These are phyloP conservation scores for Druon quercuslanigerum DNA, from an alignment of 1,140 invertebrate species.

Conservation along the genomic window DNA sequence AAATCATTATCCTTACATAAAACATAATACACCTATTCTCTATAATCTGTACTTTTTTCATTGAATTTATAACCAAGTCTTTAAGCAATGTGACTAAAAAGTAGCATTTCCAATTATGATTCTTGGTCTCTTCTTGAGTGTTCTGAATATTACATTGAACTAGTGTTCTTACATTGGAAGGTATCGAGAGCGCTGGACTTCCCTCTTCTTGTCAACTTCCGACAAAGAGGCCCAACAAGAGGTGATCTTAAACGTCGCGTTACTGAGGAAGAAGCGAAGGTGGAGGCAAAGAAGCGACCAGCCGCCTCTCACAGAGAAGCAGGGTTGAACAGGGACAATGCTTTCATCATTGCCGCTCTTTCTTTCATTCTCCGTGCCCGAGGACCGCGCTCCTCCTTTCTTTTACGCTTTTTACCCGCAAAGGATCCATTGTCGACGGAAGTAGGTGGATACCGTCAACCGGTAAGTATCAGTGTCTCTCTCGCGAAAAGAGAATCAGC, in stretches of 20 bases:
- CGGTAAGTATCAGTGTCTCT: constrained; percentile 66
- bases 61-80: no score
- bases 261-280: constrained; percentile 36
- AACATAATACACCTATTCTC: background rate
- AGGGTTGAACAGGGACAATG: constrained; percentile 70
- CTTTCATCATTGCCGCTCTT: constrained; percentile 75
- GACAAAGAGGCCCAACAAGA: constrained; percentile 37
- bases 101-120: background rate
- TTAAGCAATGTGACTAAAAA: no score
- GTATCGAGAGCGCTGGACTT: background rate
- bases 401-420: constrained; percentile 68
- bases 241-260: constrained; percentile 43
- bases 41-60: no score
- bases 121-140: background rate
- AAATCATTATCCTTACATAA: background rate
- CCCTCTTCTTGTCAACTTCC: constrained; percentile 44
- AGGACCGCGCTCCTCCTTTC: constrained; percentile 49
- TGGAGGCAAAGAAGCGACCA: constrained; percentile 45
- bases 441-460: constrained; percentile 63
- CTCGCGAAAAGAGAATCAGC: constrained; percentile 39
- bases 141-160: background rate
- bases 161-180: background rate
- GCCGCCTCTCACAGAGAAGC: constrained; percentile 53
- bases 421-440: constrained; percentile 72
- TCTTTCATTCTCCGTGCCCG: constrained; percentile 62